Evolutionary conservation across 2,113 vertebrate species (phyloP).

Genomic region (Arenaria interpres): DNA sequence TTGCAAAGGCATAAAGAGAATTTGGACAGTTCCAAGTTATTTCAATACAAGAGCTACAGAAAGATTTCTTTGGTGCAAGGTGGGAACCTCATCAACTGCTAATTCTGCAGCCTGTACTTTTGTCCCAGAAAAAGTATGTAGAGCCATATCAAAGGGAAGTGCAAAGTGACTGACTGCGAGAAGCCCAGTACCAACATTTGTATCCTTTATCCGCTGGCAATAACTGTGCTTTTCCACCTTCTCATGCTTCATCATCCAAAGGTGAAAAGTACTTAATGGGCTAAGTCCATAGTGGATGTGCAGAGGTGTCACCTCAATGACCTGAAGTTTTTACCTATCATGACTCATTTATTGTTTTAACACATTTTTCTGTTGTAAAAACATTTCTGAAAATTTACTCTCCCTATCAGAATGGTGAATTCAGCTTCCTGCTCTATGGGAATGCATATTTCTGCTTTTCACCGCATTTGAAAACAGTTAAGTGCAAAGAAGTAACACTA

Average conservation of each 20-base stretch:
- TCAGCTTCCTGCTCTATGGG: neutral
- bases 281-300: neutral
- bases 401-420: neutral
- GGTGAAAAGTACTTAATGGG: neutral
- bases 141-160: neutral
- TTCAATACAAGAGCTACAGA: neutral
- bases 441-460: neutral
- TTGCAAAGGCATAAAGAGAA: neutral
- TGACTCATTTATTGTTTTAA: neutral
- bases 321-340: neutral
- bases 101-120: neutral
- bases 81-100: neutral
- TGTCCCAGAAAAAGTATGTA: neutral
- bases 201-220: neutral
- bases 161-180: neutral
- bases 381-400: neutral
- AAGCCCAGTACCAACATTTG: neutral
- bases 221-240: neutral
- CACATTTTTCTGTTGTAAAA: neutral
- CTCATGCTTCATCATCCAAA: neutral
- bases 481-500: neutral
- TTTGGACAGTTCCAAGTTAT: neutral
- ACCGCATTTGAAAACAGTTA: neutral
- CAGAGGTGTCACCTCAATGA: neutral
- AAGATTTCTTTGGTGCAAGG: neutral